Conservation (phyloP, 2,888 invertebrate species). For the Tupiocoris notatus region DNA sequence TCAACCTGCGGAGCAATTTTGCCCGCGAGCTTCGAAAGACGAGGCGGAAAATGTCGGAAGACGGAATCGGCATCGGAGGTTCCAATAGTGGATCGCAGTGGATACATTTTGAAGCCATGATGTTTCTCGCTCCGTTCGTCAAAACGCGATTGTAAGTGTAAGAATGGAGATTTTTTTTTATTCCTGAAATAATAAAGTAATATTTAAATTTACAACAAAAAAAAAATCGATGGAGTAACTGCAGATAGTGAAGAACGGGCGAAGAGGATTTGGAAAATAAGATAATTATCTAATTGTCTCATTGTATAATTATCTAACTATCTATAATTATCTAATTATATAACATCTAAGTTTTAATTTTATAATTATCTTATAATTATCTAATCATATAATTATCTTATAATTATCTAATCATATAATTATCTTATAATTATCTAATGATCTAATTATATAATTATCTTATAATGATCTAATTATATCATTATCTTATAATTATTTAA, state of each 20-base stretch:
- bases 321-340: too few species aligned
- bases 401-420: too few species aligned
- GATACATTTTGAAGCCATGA: conserved; percentile 43
- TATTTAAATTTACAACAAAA: not conserved
- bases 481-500: too few species aligned
- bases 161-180: not conserved
- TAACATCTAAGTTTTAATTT: too few species aligned
- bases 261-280: not conserved
- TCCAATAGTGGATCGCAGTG: conserved; percentile 31
- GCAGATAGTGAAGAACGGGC: not conserved
- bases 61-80: conserved; percentile 12
- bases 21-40: conserved; percentile 42
- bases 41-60: conserved; percentile 39
- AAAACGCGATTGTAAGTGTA: conserved; percentile 43
- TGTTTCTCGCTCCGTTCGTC: conserved; percentile 43
- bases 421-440: too few species aligned
- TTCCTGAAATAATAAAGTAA: not conserved
- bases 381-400: too few species aligned
- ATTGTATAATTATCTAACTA: too few species aligned
- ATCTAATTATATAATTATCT: too few species aligned
- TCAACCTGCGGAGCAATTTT: conserved; percentile 41
- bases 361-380: too few species aligned
- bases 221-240: not conserved
- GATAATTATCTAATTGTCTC: too few species aligned
- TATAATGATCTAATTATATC: too few species aligned